A percentile compares a stretch with the other conserved stretches of the same genome.
These are phyloP conservation scores for Takifugu rubripes DNA, from an alignment of 2,797 vertebrate species.

Conservation along the genomic window DNA sequence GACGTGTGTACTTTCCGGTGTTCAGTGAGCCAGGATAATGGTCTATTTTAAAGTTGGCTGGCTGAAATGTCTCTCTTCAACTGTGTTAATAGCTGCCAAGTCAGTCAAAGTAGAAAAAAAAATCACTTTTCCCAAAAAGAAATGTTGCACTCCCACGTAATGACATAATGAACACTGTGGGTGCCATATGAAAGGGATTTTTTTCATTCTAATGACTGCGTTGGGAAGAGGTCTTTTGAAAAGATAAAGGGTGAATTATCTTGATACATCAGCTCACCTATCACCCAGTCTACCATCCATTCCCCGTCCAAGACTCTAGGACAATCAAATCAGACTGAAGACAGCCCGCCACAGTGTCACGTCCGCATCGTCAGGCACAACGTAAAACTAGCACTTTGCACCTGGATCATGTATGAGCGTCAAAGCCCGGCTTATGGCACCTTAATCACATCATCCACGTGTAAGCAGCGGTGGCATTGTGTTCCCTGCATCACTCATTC, in stretches of 20 bases:
- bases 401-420: conserved; percentile 44
- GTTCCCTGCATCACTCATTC: conserved; percentile 54
- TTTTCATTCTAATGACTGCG: conserved; percentile 44
- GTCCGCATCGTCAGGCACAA: conserved; percentile 22
- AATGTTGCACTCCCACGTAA: conserved; percentile 46
- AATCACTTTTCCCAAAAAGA: conserved; percentile 38
- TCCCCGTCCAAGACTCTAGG: conserved; percentile 27
- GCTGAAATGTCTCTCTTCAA: conserved; percentile 25
- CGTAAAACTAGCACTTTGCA: conserved; percentile 41
- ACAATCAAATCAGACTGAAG: conserved; percentile 40
- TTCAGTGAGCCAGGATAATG: conserved; percentile 38
- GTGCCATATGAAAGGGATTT: conserved; percentile 49
- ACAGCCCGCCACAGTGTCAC: conserved; percentile 18
- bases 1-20: conserved; percentile 22
- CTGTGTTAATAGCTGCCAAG: conserved; percentile 42
- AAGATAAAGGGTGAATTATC: conserved; percentile 58
- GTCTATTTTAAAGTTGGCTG: conserved; percentile 42
- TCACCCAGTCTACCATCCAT: conserved; percentile 22
- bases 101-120: conserved; percentile 49
- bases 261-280: conserved; percentile 39
- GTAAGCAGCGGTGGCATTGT: conserved; percentile 52
- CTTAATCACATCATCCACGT: conserved; percentile 62
- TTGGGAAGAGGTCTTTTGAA: conserved; percentile 48
- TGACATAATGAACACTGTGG: conserved; percentile 54
- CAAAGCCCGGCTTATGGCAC: conserved; percentile 32